phyloP scores from a whole-genome alignment of 2,113 vertebrate genomes.

The Chrysochloris asiatica region DNA sequence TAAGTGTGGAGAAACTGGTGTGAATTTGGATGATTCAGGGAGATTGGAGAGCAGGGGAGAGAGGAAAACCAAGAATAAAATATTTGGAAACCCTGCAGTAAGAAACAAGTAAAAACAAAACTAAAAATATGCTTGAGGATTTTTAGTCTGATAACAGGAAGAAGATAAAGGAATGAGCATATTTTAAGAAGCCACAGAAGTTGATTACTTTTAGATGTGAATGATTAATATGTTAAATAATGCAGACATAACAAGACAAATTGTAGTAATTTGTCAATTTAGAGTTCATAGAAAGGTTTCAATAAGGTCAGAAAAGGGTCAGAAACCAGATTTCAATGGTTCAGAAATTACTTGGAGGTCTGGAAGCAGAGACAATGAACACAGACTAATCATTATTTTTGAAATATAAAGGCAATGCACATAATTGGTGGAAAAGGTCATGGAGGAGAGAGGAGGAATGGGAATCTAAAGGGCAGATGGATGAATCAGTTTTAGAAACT shows the following conservation, averaged over 20 bases:
- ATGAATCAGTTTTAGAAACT: background rate
- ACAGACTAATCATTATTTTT: background rate
- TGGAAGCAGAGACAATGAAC: background rate
- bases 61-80: background rate
- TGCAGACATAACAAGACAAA: background rate
- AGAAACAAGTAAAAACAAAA: background rate
- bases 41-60: background rate
- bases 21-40: background rate
- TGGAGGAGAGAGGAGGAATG: background rate
- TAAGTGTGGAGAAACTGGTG: accelerated
- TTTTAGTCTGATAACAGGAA: background rate
- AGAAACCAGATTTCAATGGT: background rate
- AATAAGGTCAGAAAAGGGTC: background rate
- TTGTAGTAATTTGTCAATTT: background rate
- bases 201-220: background rate
- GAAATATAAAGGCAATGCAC: background rate
- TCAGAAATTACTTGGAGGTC: background rate
- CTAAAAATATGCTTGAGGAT: background rate
- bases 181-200: background rate
- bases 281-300: background rate
- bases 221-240: background rate
- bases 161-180: background rate
- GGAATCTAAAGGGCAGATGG: background rate
- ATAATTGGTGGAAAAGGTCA: background rate
- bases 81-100: background rate